Base-by-base conservation (phyloP, 2,888 invertebrate species). In the Gymnocheta viridis region DNA sequence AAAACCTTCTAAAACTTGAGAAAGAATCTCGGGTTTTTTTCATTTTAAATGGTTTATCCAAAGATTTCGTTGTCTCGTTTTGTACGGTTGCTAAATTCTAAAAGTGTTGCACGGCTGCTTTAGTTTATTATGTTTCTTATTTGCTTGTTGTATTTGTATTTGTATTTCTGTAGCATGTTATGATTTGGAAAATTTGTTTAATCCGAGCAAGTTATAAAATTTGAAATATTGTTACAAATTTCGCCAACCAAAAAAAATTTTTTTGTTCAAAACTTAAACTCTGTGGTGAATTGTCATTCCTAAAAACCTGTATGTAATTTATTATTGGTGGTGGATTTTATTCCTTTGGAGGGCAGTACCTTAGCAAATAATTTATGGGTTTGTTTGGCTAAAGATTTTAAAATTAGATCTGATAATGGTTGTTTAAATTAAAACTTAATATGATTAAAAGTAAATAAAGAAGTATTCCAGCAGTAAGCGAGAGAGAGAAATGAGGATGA, bases 201-300 rank as follows among this genome's bases (percentile, higher is more conserved):
- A 84, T 84, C 77, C 84, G 56, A 64, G 41, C 62, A 51, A 67
- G 77, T 81, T 72, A 72, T 77, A 81, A 84, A 73, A 78, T 78
- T 73, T 81, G 62, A 84, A 69, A 81, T 78, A 81, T 84, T 81
- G 84, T 78, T 58, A 78, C 67, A 73, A 84, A 81, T 67, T 81
- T 78, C 29, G 58, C 66, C 49, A 38, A 58, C 32, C 4, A 27
- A 66, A 35, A 56, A 56, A 9, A 7, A n/a, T n/a, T n/a, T 7
- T 78, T 64, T 56, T 47, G n/a, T n/a, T n/a, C n/a, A n/a, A 44
- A 70, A 79, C 27, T 44, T n/a, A 64, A 35, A 72, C 44, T 64
- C 38, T 67, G 9, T 10, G 51, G 47, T 35, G 41, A 35, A 79
- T 47, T 72, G 64, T 44, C 64, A 64, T 7, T 47, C 58, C 38